phyloP scores from a whole-genome alignment of 2,113 vertebrate genomes.

The Trematomus loennbergii region DNA sequence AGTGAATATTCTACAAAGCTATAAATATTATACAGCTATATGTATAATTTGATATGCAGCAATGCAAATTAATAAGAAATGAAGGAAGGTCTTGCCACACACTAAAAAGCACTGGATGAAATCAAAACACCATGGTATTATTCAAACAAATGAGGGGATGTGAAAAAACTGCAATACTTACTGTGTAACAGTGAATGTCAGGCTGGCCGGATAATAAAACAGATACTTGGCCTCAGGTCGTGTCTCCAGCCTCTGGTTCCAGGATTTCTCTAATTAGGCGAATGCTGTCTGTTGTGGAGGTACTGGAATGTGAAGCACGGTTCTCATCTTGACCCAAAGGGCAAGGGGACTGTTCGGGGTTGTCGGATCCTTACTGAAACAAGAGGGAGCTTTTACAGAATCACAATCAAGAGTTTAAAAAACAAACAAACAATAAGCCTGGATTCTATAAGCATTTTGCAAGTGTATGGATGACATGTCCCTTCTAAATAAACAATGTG shows the following conservation, averaged over 20 bases:
- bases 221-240: constrained; percentile 27
- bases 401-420: background rate
- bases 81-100: background rate
- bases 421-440: background rate
- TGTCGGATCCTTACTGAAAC: background rate
- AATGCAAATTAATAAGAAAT: background rate
- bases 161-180: background rate
- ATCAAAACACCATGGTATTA: background rate
- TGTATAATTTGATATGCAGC: background rate
- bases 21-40: too few species aligned
- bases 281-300: constrained; percentile 54
- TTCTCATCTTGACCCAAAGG: constrained; percentile 47
- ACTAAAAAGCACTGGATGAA: background rate
- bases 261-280: constrained; percentile 53
- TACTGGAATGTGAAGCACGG: constrained; percentile 48
- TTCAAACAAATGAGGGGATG: background rate
- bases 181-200: background rate
- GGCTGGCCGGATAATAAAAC: constrained; percentile 32
- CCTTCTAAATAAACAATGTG: background rate
- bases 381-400: background rate
- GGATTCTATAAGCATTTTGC: background rate
- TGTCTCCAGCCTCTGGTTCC: constrained; percentile 40
- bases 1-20: background rate
- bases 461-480: background rate
- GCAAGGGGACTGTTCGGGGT: background rate